phyloP scores from a whole-genome alignment of 2,797 vertebrate species.

The Thaleichthys pacificus region DNA sequence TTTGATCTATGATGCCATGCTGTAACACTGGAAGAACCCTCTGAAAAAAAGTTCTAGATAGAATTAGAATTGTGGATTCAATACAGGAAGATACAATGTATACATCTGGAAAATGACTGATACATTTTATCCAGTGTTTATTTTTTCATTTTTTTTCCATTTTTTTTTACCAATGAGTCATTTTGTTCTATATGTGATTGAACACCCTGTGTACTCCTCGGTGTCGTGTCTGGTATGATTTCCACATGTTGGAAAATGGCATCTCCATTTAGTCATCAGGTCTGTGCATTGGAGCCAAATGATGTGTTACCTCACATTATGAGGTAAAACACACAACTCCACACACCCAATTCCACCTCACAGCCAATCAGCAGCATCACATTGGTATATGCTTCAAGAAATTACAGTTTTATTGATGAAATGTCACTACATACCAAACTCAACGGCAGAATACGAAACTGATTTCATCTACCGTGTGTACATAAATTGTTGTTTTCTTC shows the following conservation, averaged over 20 bases:
- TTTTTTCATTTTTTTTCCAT: too few species aligned
- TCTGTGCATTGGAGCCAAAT: not conserved
- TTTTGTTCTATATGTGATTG: too few species aligned
- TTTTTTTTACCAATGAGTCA: too few species aligned
- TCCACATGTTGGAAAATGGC: not conserved
- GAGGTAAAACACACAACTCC: constrained; percentile 4
- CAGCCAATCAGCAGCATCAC: constrained; percentile 6
- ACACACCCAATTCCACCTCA: not conserved
- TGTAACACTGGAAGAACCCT: too few species aligned
- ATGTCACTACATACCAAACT: not conserved
- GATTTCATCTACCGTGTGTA: not conserved
- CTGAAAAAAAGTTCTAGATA: too few species aligned
- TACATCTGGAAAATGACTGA: too few species aligned
- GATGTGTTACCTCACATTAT: not conserved
- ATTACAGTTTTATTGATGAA: constrained; percentile 1
- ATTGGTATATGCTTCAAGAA: not conserved
- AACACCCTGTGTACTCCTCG: too few species aligned
- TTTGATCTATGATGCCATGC: not conserved
- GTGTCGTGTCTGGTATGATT: constrained; percentile 4
- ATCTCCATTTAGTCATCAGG: not conserved
- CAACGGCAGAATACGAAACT: not conserved
- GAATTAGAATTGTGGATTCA: too few species aligned
- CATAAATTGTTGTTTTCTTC: not conserved
- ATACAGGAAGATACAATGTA: too few species aligned
- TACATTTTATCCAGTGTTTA: too few species aligned